Conservation (phyloP, 2,888 invertebrate species). For the Oxytorus armatus region DNA sequence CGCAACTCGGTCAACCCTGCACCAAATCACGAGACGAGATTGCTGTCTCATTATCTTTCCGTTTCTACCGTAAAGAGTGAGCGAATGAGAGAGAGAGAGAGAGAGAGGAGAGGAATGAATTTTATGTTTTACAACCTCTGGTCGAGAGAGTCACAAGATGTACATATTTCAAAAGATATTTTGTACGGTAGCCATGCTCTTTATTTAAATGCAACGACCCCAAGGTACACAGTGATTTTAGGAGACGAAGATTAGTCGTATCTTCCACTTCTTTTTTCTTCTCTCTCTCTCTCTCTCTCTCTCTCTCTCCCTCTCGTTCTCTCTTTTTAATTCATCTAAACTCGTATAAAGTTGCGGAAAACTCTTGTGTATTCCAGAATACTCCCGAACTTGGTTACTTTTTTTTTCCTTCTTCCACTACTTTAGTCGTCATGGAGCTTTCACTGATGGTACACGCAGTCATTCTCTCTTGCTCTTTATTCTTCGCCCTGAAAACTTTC, state of each 20-base stretch:
- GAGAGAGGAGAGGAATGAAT: conserved; percentile 65
- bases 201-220: conserved; percentile 13
- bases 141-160: conserved; percentile 4
- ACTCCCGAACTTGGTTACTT: conserved; percentile 52
- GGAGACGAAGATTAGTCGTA: conserved; percentile 44
- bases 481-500: conserved; percentile 66
- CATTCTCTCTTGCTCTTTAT: conserved; percentile 50
- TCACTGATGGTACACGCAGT: conserved; percentile 43
- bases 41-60: conserved; percentile 50
- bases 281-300: background rate
- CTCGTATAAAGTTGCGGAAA: conserved; percentile 44
- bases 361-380: conserved; percentile 3
- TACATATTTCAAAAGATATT: conserved; percentile 39
- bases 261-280: background rate
- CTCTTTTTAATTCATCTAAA: background rate
- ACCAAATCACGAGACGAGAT: conserved; percentile 41
- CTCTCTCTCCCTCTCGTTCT: background rate
- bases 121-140: conserved; percentile 75
- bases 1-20: conserved; percentile 48
- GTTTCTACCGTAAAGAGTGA: background rate
- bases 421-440: conserved; percentile 33
- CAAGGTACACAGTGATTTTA: conserved; percentile 24
- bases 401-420: conserved; percentile 14
- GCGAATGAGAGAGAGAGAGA: conserved; percentile 13
- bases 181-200: background rate